Evolutionary conservation across 2,113 vertebrate species (phyloP), one percentile per base, ranked within the genome.

Genomic region (Trinectes maculatus): DNA sequence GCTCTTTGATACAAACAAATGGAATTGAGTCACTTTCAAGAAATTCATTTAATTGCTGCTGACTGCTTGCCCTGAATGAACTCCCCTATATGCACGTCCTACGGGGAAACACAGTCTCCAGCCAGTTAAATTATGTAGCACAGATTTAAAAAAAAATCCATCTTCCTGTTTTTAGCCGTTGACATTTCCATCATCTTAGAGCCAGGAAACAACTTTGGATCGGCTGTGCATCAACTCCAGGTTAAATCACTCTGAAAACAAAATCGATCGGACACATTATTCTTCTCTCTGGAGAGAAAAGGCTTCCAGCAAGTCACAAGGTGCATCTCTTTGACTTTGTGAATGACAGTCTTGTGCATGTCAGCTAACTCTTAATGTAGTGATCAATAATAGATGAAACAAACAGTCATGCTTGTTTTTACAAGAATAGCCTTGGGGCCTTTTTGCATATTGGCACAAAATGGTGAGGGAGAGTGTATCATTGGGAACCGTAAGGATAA

Each of bases 281-380:
- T 55, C 22, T 26, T 34, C 21, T 40, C 43, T 31, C 22, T 4
- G 1, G 49, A 28, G 61, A 79, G 9, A 51, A 24, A 19, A 0
- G 6, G 34, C 66, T 71, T 79, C 68, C 65, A 52, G 65, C n/a
- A 56, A 74, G 72, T 74, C 48, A 77, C 46, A 59, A 25, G 54
- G 37, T 66, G 67, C 22, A 48, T 11, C 55, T 46, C 44, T 29
- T 42, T 2, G 18, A 9, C 36, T 46, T 51, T 44, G 58, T 61
- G 58, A 64, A 69, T 25, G 52, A 60, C 72, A 66, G 67, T n/a
- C 54, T 46, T 22, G 55, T 53, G 57, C 54, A 51, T 42, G 62
- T 74, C 69, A 47, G 51, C 59, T 39, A 22, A 34, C 16, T 61
- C 55, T 62, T 59, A 56, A 71, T 63, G 56, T 26, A 29, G 16